Base-by-base conservation (phyloP, 2,113 vertebrate species). In the Saimiri boliviensis region DNA sequence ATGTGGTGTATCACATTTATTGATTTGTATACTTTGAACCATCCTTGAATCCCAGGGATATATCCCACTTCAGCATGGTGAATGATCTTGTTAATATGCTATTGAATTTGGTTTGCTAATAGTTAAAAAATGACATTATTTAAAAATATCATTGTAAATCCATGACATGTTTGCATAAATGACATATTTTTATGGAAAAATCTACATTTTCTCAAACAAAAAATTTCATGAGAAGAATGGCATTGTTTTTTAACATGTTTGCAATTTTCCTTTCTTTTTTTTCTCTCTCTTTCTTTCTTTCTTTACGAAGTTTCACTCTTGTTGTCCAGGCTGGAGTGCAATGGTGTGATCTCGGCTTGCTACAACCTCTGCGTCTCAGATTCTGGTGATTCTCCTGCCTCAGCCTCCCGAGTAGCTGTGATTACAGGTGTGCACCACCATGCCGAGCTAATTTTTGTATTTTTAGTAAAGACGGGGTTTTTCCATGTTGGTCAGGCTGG, bases 141-240 rank as follows among this genome's bases (percentile, higher is more conserved):
- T 3, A 35, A 68, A 68, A 68, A 68, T 68, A 49, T 66, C 6
- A 68, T 32, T n/a, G 66, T 47, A 88, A 94, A 84, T 35, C 37
- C 23, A 84, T 84, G 49, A 83, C 25, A 11, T 35, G n/a, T 77
- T 85, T 82, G 63, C 23, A 79, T n/a, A 63, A 79, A 76, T 79
- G 27, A 71, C 1, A 14, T 47, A 54, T 63, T 63, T 63, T 63
- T 14, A 47, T 71, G 82, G 60, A 73, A 86, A 88, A 88, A n/a
- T 71, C 52, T 83, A 10, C n/a, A 49, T 77, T 89, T 96, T 60
- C n/a, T 20, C 86, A 80, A 58, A 86, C 49, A 76, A 96, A 86
- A 82, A 49, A 17, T 49, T 94, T 77, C 63, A 32, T 91, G 52
- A 88, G 60, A 37, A 92, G 23, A 79, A 79, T 83, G 54, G 37